Evolutionary conservation across 2,888 invertebrate genomes (phyloP), one percentile per base, ranked within the genome.

Genomic region (Colostygia pectinataria): DNA sequence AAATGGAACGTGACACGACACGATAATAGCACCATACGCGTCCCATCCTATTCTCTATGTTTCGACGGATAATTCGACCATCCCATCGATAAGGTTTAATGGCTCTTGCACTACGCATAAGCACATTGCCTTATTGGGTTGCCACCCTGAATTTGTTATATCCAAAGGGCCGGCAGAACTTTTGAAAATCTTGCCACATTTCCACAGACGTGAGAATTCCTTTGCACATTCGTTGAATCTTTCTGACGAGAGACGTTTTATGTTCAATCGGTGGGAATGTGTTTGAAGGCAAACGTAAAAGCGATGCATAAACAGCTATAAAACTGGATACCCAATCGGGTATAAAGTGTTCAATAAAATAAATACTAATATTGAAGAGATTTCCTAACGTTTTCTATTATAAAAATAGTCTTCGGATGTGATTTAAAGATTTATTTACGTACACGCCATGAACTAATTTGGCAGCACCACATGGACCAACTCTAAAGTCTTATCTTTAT

Each of bases 101-200:
- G 60, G 40, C 42, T 55, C 58, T 45, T 65, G 59, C 59, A 60
- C 58, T 66, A 63, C 46, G 53, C 33, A 45, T 52, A 55, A 53
- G 51, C 64, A 66, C 61, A 66, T 50, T 57, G 63, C 59, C 59
- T 67, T 75, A 75, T 74, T 71, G 66, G 65, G 71, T 68, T 66
- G 64, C 59, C 61, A 54, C 59, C 53, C 58, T 60, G 61, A 71
- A 72, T 71, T 68, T 63, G 65, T 65, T 65, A 66, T 63, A 59
- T 62, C 69, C 67, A 61, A 64, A 72, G 69, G 75, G 66, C 57
- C 57, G 59, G 55, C 65, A 71, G 23, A 52, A 47, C 74, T 76
- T 75, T 69, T 68, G 68, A 71, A 74, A 78, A 77, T 76, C 71
- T 74, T 64, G 65, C 71, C 67, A 66, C 75, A 73, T 77, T 75